Base-by-base conservation (phyloP, 2,888 invertebrate genomes). In the Operophtera brumata region DNA sequence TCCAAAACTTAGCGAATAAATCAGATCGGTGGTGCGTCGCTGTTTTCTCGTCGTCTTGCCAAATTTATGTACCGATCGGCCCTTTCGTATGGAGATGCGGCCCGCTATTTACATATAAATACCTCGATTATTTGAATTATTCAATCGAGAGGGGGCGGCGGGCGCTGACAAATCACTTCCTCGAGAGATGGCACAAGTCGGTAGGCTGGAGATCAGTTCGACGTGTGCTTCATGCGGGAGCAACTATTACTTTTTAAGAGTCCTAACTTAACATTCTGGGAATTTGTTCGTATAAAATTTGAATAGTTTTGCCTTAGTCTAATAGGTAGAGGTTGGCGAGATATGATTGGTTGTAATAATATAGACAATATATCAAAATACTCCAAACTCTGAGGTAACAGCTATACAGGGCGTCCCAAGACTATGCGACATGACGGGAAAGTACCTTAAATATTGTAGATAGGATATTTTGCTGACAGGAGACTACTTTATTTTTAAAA, bases 81-180 rank as follows among this genome's bases (percentile, higher is more conserved):
- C 89, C 89, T 90, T 90, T 89, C 90, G 89, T 88, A 90, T 90
- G 90, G 89, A 88, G 90, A 90, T 90, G 86, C 84, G 81, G 84
- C 77, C 84, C 81, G 84, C 87, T 84, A 89, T 90, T 89, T 89
- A 89, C 90, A 89, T 90, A 89, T 90, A 89, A 90, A 90, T 89
- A 89, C 89, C 87, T 86, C 89, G 88, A 90, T 90, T 90, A 90
- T 90, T 90, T 90, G 90, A 90, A 90, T 90, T 90, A 90, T 90
- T 90, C 90, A 90, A 90, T 90, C 87, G 90, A 89, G 90, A 88
- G 88, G 88, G 89, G 89, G 90, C 86, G 90, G 81, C 84, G 77
- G 90, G 81, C 84, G 77, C 87, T 90, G 90, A 90, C 90, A 89
- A 89, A 90, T 90, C 88, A 85, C 87, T 90, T 90, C 89, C 90